Conservation (phyloP, 2,888 invertebrate genomes). For the Pterostichus niger region DNA sequence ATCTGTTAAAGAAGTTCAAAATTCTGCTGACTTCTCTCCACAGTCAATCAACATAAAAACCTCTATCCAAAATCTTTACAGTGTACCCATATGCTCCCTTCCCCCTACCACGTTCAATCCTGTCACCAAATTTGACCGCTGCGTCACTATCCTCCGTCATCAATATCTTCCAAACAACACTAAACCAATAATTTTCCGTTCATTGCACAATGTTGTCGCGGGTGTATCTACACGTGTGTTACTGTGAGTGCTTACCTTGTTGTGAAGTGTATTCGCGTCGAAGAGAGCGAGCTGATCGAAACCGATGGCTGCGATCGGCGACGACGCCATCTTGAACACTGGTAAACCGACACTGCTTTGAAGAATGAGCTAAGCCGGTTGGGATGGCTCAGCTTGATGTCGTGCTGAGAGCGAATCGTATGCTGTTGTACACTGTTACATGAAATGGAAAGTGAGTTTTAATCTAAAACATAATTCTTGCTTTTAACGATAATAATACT, state of each 20-base stretch:
- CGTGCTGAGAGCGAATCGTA: neutral
- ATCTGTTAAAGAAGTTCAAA: no score
- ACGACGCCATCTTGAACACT: conserved; percentile 27
- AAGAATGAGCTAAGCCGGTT: neutral
- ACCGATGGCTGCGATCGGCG: neutral
- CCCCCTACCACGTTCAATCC: neutral
- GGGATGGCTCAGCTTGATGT: conserved; percentile 8
- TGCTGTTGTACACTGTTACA: neutral
- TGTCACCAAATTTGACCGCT: neutral
- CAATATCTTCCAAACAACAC: neutral
- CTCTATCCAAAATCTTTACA: neutral
- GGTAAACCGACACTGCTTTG: neutral
- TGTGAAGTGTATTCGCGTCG: neutral
- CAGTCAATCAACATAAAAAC: neutral
- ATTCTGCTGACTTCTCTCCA: neutral
- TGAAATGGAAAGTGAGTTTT: neutral
- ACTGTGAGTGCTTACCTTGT: conserved; percentile 20
- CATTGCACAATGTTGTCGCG: neutral
- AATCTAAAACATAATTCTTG: no score
- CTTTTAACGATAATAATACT: no score
- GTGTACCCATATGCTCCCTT: conserved; percentile 2
- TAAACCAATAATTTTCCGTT: neutral
- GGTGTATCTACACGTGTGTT: conserved; percentile 15
- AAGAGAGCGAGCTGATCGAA: neutral
- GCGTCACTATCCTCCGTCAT: neutral